Base-by-base conservation (phyloP, 2,797 vertebrate genomes). In the Lycodopsis pacificus region DNA sequence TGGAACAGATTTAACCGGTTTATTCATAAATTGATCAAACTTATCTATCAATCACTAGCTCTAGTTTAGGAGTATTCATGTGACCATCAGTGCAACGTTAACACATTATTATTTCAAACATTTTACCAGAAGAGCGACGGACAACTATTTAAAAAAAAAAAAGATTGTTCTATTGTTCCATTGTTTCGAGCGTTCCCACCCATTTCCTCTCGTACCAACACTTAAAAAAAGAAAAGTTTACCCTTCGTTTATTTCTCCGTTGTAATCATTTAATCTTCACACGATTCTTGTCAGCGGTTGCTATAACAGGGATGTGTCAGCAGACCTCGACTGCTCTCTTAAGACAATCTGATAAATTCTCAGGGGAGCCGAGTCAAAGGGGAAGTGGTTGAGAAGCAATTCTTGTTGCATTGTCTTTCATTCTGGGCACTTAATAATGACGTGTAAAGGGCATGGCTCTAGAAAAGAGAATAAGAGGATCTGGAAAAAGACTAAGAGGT, bases 141-240 rank as follows among this genome's bases (percentile, higher is more conserved):
- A 65, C 36, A 56, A 64, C 40, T 1, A 75, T 51, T 78, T 59
- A 68, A 83, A 49, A 30, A 63, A 68, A 83, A 49, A 30, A 66
- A 46, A 22, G 1, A 62, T 27, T 73, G 63, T 72, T 83, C 73
- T 65, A 83, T 87, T 83, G 79, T 88, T 72, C 71, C 59, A 73
- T 80, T 75, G 71, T 88, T 83, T 74, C 46, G 19, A 7, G 20
- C 3, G 48, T 46, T 76, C 74, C 72, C 79, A 86, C 80, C 79
- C 77, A 88, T 83, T 84, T 91, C 89, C 83, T 88, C 54, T 73
- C 3, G 54, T 32, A 61, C 56, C 38, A 64, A 20, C 57, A 77
- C 67, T 34, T 76, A 69, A 51, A 54, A 54, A 20, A 15, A 15
- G 15, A 22, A 32, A 44, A 25, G 38, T 58, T 25, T 59, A 34